Percentiles rank a stretch among this genome's conserved stretches.
These are phyloP conservation scores for Aldabrachelys gigantea DNA, from an alignment of 2,113 vertebrate species.

Conservation along the genomic window DNA sequence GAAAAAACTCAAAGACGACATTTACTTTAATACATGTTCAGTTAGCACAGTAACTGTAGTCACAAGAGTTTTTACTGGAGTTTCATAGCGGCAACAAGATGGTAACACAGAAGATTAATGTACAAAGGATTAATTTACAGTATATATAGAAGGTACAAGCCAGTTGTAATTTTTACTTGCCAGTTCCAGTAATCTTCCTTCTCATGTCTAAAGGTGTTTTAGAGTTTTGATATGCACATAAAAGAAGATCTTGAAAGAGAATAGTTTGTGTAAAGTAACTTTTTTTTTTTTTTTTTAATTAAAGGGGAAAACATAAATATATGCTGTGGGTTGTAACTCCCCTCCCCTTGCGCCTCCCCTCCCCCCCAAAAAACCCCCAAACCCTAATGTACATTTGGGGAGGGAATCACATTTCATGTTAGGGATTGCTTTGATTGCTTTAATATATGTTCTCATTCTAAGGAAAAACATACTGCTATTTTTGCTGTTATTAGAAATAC, in stretches of 20 bases:
- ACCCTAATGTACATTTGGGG: neutral
- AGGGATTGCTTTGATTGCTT: neutral
- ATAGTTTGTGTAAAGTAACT: neutral
- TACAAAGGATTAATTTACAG: neutral
- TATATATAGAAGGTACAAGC: accelerated
- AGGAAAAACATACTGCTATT: accelerated
- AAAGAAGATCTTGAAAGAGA: neutral
- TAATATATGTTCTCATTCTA: neutral
- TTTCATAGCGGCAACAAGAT: neutral
- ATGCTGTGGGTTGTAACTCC: neutral
- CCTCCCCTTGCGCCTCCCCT: too few species aligned
- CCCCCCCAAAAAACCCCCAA: too few species aligned
- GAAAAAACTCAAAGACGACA: neutral
- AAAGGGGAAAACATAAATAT: neutral
- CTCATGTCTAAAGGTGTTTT: neutral
- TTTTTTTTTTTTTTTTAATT: accelerated
- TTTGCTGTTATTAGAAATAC: neutral
- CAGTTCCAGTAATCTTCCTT: neutral
- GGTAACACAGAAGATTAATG: neutral
- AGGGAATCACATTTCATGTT: neutral
- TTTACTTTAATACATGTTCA: neutral
- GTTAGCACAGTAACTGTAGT: neutral
- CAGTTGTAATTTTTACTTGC: neutral
- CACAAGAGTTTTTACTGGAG: neutral
- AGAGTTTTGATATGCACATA: neutral